Evolutionary conservation across 2,113 vertebrate genomes (phyloP).

Genomic region (Semicossyphus pulcher): DNA sequence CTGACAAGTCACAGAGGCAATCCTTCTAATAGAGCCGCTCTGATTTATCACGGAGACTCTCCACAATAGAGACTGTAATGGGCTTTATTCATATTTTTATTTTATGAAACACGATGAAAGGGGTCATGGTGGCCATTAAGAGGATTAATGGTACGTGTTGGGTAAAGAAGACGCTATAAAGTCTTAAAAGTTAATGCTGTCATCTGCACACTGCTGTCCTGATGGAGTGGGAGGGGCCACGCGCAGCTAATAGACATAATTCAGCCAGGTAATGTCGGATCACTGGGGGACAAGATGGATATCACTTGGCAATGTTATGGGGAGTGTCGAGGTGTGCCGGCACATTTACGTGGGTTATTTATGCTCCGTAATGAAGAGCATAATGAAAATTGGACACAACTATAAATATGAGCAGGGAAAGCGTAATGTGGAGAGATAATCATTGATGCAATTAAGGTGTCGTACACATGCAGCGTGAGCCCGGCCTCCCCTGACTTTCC

Average conservation of each 20-base stretch:
- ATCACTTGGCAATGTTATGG: slow-evolving; percentile 81
- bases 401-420: slow-evolving; percentile 84
- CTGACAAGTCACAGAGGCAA: slow-evolving; percentile 68
- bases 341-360: slow-evolving; percentile 87
- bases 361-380: slow-evolving; percentile 85
- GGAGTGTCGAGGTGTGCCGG: slow-evolving; percentile 69
- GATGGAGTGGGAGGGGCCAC: slow-evolving; percentile 78
- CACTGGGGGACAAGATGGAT: slow-evolving; percentile 82
- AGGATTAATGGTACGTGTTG: slow-evolving; percentile 83
- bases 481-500: slow-evolving; percentile 58
- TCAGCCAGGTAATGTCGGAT: slow-evolving; percentile 84
- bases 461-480: slow-evolving; percentile 72
- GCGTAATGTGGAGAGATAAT: slow-evolving; percentile 81
- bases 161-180: slow-evolving; percentile 87
- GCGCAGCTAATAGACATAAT: slow-evolving; percentile 81
- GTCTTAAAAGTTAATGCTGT: slow-evolving; percentile 84
- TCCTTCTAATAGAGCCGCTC: slow-evolving; percentile 77
- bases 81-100: slow-evolving; percentile 86
- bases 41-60: slow-evolving; percentile 77
- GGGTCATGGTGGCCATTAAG: slow-evolving; percentile 84
- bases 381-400: slow-evolving; percentile 88
- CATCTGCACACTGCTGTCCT: slow-evolving; percentile 73
- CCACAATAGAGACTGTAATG: slow-evolving; percentile 83
- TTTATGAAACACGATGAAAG: slow-evolving; percentile 86
- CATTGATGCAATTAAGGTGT: slow-evolving; percentile 84